These are phyloP conservation scores for Climacteris rufus DNA, from an alignment of 2,113 vertebrate genomes.

Conservation along the genomic window DNA sequence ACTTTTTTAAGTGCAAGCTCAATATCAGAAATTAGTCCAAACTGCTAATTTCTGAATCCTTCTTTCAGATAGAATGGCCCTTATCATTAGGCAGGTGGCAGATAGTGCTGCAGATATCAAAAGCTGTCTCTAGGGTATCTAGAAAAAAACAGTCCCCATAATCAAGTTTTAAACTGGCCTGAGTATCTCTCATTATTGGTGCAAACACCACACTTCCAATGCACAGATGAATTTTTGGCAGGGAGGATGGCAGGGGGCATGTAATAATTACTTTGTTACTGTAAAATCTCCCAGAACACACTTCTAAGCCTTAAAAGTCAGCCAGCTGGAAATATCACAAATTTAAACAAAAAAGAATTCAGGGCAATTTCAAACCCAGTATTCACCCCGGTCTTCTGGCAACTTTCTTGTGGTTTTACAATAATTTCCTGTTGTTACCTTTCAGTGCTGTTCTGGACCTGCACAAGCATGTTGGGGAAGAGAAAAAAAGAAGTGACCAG, in stretches of 20 bases:
- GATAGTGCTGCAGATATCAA: not conserved
- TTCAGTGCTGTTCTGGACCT: not conserved
- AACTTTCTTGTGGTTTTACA: not conserved
- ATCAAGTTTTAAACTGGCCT: not conserved
- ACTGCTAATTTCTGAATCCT: not conserved
- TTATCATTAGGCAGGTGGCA: not conserved
- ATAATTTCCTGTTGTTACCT: not conserved
- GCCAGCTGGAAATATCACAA: not conserved
- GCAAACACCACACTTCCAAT: not conserved
- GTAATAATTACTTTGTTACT: not conserved
- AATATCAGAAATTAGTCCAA: not conserved
- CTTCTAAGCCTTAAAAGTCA: not conserved
- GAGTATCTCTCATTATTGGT: not conserved
- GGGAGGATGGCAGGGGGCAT: rapidly evolving
- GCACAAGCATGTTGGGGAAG: not conserved
- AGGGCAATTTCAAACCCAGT: not conserved
- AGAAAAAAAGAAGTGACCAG: not conserved
- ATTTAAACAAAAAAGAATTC: constrained; percentile 26
- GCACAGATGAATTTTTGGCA: not conserved
- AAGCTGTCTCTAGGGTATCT: not conserved
- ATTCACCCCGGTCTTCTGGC: not conserved
- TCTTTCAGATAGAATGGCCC: not conserved
- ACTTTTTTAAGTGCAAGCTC: not conserved
- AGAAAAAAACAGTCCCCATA: not conserved
- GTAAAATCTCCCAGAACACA: not conserved